Conservation (phyloP, 2,888 invertebrate genomes). For the Automeris io region DNA sequence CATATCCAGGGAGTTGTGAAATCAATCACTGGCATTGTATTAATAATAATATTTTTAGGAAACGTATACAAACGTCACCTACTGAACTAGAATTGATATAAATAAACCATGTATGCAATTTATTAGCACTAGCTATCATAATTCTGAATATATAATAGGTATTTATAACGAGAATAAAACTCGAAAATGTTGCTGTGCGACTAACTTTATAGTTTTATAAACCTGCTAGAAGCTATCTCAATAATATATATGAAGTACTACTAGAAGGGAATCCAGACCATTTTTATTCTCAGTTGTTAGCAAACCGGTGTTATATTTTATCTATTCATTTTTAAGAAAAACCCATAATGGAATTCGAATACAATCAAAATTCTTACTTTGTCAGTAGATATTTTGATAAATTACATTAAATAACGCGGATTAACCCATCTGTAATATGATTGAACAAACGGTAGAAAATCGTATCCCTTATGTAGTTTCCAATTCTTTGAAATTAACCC, state of each 20-base stretch:
- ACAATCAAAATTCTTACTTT: no score
- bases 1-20: slow-evolving; percentile 59
- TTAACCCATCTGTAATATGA: no score
- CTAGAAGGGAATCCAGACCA: slow-evolving; percentile 14
- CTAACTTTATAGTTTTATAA: slow-evolving; percentile 2
- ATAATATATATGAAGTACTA: slow-evolving; percentile 14
- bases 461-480: no score
- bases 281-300: slow-evolving; percentile 8
- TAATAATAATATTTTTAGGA: slow-evolving; percentile 12
- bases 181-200: not conserved
- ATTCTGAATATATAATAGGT: not conserved
- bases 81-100: not conserved
- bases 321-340: not conserved
- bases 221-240: slow-evolving; percentile 18
- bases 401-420: no score
- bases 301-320: not conserved
- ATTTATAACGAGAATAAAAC: not conserved
- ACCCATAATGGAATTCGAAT: no score
- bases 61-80: not conserved
- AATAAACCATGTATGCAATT: not conserved
- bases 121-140: not conserved
- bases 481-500: no score
- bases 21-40: slow-evolving; percentile 30
- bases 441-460: no score
- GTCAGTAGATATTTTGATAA: no score